Evolutionary conservation across 2,113 vertebrate genomes (phyloP), one percentile per base, ranked within the genome.

Genomic region (Xyliphius kryptos): DNA sequence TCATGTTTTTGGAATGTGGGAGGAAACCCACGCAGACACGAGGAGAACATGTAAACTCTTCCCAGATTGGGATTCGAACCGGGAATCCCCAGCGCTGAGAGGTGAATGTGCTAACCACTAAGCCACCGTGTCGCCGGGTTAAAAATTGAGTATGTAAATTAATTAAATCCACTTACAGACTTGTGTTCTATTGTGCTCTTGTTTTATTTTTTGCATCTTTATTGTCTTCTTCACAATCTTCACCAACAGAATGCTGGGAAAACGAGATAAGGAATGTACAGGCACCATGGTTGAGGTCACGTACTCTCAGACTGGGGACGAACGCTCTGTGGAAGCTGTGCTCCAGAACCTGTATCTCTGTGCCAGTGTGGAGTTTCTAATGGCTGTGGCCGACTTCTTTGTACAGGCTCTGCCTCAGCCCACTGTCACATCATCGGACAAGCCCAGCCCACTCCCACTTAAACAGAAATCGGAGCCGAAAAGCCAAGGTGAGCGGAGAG

Each of bases 321-420:
- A 85, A 52, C 83, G 76, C 40, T 83, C 82, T 3, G 71, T 97
- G 3, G 72, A 88, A 50, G 86, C 91, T 1, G 72, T 95, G 16
- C 81, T 98, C 54, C 91, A 95, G 77, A 94, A 92, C 14, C 83
- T 97, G 0, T 91, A 92, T n/a, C 26, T 98, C 7, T 98, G 95
- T 65, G 93, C 94, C 63, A 99, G 96, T 14, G 83, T 97, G 79
- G 96, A 99, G 78, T 99, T 99, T 54, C 80, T 99, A 52, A 83
- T 95, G 89, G 81, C 91, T 0, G 91, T 99, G 14, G 91, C 87
- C 1, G 93, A 97, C 40, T 97, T 99, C 81, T 98, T 99, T 70
- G 73, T 98, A 58, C 87, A 90, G 71, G 91, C 95, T 16, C 7
- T 93, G 80, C 89, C 90, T 0, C 83, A 84, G 49, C 68, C 43